These are phyloP conservation scores for Halocynthia aurantium DNA, from an alignment of 23 tunicate species.

Conservation along the genomic window DNA sequence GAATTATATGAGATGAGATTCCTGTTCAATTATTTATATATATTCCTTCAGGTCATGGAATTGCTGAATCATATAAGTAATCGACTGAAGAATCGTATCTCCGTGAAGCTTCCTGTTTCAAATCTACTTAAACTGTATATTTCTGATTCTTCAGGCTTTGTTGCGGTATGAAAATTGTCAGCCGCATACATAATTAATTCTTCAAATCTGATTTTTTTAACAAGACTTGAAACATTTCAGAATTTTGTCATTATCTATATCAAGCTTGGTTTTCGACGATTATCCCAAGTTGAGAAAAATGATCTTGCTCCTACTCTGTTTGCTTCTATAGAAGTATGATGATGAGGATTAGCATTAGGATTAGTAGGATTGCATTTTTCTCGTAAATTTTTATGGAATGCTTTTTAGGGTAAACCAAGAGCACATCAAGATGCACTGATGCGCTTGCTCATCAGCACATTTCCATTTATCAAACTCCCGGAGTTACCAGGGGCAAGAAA, in stretches of 20 bases:
- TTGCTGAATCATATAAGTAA: slow-evolving; percentile 67
- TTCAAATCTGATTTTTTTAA: no score
- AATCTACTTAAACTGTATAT: slow-evolving; percentile 47
- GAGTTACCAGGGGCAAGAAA: neutral
- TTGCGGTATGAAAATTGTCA: slow-evolving; percentile 27
- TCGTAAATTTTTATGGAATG: neutral
- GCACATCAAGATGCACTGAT: slow-evolving; percentile 61
- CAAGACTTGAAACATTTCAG: slow-evolving; percentile 21
- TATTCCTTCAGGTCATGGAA: slow-evolving; percentile 44
- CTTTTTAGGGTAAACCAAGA: slow-evolving; percentile 39
- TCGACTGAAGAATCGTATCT: slow-evolving; percentile 44
- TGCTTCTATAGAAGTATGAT: slow-evolving; percentile 40
- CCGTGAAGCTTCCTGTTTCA: slow-evolving; percentile 56
- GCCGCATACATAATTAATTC: neutral
- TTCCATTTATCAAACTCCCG: slow-evolving; percentile 28
- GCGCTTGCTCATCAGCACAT: slow-evolving; percentile 29
- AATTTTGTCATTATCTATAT: slow-evolving; percentile 69
- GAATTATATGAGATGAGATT: no score
- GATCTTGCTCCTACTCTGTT: slow-evolving; percentile 44
- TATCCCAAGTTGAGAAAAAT: slow-evolving; percentile 26
- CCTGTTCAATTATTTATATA: no score
- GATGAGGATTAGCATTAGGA: neutral
- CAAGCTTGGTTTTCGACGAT: slow-evolving; percentile 64
- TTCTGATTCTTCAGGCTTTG: slow-evolving; percentile 25
- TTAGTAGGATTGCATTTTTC: neutral